Base-by-base conservation (phyloP, 2,113 vertebrate genomes). In the Tragulus kanchil region DNA sequence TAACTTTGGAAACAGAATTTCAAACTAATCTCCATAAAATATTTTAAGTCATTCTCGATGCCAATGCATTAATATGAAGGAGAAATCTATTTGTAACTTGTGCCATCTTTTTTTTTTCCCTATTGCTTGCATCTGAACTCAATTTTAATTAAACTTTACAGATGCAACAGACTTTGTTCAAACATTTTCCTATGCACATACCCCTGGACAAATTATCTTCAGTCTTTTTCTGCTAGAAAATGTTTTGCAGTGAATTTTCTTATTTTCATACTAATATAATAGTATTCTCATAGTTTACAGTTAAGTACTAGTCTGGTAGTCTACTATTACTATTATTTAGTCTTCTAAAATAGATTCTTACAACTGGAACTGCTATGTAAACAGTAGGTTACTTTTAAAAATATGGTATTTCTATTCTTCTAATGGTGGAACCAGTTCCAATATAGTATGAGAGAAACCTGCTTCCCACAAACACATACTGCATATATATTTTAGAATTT, bases 61-160 rank as follows among this genome's bases (percentile, higher is more conserved):
- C 5, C 17, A 56, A 56, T 75, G 26, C 23, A 19, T 36, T 65
- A 21, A 42, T 14, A 0, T 6, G 50, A 96, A 4, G 62, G 50
- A 90, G 58, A 86, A 84, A 67, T 14, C 59, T 28, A 71, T 3
- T 15, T 28, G 52, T 59, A 36, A 15, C 6, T 69, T 87, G 11
- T 59, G 11, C 6, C 15, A 86, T 48, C 14, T 23, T 69, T 48
- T 26, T 54, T n/a, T 59, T 8, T 92, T 73, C 71, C 9, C 59
- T 73, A 26, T 48, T 61, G 17, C 48, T 93, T 85, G 4, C 8
- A 52, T 48, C 8, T 28, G 28, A 85, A 85, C 52, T 92, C 12
- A 90, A 48, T 85, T 90, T 88, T 77, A 95, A 87, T 86, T 96
- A 67, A 65, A 59, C 2, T 25, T 3, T 75, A 45, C 52, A 5